Conservation (phyloP, 2,113 vertebrate genomes). For the Stomatorhinus ivindoensis region DNA sequence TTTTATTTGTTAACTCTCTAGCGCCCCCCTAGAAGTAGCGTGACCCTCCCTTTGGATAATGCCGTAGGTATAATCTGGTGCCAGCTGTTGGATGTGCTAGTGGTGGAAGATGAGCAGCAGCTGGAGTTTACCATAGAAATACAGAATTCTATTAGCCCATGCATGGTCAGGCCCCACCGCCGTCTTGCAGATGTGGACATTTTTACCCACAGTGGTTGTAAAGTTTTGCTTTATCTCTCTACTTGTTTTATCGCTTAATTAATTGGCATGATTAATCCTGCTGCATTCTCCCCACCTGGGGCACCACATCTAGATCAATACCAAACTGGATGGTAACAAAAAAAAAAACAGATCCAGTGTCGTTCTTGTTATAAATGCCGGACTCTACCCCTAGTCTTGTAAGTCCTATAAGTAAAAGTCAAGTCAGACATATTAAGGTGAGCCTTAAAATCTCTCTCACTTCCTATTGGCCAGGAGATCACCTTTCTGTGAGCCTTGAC, state of each 20-base stretch:
- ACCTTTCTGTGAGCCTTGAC: slow-evolving; percentile 55
- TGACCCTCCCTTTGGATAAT: neutral
- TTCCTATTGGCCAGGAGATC: slow-evolving; percentile 47
- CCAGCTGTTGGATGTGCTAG: slow-evolving; percentile 53
- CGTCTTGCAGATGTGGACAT: neutral
- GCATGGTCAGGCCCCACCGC: slow-evolving; percentile 42
- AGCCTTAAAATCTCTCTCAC: neutral
- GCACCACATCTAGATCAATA: neutral
- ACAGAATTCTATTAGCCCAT: slow-evolving; percentile 57
- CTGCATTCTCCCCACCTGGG: neutral
- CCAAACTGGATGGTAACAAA: neutral
- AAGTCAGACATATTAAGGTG: neutral
- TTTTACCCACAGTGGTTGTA: neutral
- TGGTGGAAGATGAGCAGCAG: slow-evolving; percentile 58
- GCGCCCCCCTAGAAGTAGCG: neutral
- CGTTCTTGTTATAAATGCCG: neutral
- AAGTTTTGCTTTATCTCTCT: neutral
- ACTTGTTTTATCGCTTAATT: neutral
- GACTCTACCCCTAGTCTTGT: neutral
- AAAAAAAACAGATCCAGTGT: neutral
- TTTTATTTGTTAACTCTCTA: neutral
- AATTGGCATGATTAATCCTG: neutral
- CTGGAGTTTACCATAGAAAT: slow-evolving; percentile 62
- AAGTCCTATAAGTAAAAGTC: neutral
- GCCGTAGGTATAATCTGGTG: slow-evolving; percentile 56